Evolutionary conservation across 2,113 vertebrate genomes (phyloP), one percentile per base, ranked within the genome.

Genomic region (Microcebus lehilahytsara): DNA sequence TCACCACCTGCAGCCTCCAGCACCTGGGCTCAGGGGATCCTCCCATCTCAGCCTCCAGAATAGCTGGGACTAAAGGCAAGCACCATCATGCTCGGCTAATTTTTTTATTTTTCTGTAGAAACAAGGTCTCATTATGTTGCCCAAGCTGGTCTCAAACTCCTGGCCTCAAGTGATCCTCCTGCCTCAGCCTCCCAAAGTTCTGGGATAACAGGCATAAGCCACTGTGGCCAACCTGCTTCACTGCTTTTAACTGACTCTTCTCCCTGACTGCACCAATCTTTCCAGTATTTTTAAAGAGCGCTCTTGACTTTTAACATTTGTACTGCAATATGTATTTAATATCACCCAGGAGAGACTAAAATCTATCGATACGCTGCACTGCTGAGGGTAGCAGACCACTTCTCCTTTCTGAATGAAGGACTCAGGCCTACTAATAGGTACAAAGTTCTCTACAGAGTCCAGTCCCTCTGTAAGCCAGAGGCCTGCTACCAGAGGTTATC

Each of bases 381-480:
- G 27, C 23, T 85, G 32, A 93, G 34, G 46, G 27, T 7, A 92
- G 12, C 74, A 87, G 37, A 90, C 37, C 6, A 79, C 30, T 16
- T 80, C 4, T 64, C 23, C 23, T 94, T 42, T 56, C 46, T 30
- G 75, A 85, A 84, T 3, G 25, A 69, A 19, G 25, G 25, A 91
- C 72, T 78, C 66, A 46, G 69, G n/a, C 40, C 32, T 85, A 37
- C 46, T 89, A 69, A 74, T 60, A 84, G 40, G 72, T 37, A 86
- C 60, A 89, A 83, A 91, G 84, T 95, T 92, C 86, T 91, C 42
- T 79, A n/a, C 27, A 69, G 71, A 96, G 77, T 9, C 64, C 60
- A 79, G 20, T 25, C n/a, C 53, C 75, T 34, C 72, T 42, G 19
- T 32, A 80, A 85, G 62, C 9, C 46, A 46, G 9, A 37, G 80